A percentile compares a stretch with the other conserved stretches of the same genome.
Conservation (phyloP, 2,797 vertebrate species). For the Eulemur albifrons region DNA sequence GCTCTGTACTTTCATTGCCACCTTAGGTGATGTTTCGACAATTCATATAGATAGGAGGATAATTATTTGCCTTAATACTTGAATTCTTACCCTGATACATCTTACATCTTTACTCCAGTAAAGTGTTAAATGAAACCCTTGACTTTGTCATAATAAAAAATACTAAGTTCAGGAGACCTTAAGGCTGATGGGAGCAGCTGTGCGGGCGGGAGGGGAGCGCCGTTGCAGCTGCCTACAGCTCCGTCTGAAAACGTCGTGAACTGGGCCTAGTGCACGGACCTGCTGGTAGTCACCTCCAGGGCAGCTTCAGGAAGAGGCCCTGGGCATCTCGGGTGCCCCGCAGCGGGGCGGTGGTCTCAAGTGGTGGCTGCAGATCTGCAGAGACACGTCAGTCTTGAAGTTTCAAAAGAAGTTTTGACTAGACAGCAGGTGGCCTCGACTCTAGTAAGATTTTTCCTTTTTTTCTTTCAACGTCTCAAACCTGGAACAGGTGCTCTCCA, state of each 20-base stretch:
- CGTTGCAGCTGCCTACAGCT: background rate
- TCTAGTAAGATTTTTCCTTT: background rate
- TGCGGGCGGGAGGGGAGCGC: background rate
- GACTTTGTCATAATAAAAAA: background rate
- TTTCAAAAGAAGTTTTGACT: background rate
- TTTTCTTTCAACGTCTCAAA: background rate
- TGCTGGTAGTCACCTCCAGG: background rate
- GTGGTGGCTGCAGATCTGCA: background rate
- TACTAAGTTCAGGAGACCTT: background rate
- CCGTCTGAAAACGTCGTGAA: background rate
- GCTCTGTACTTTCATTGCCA: background rate
- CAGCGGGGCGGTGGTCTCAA: fast-evolving
- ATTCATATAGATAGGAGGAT: background rate
- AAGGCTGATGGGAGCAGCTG: background rate
- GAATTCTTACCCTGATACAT: background rate
- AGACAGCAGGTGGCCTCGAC: background rate
- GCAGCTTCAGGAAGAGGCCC: background rate
- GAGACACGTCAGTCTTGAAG: background rate
- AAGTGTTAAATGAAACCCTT: background rate
- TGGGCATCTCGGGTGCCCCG: fast-evolving
- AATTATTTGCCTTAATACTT: background rate
- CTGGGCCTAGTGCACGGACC: background rate
- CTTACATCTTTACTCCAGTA: background rate
- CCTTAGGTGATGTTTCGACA: background rate
- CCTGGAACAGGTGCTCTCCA: background rate